Conservation (phyloP, 2,888 invertebrate genomes). For the Resseliella maxima region DNA sequence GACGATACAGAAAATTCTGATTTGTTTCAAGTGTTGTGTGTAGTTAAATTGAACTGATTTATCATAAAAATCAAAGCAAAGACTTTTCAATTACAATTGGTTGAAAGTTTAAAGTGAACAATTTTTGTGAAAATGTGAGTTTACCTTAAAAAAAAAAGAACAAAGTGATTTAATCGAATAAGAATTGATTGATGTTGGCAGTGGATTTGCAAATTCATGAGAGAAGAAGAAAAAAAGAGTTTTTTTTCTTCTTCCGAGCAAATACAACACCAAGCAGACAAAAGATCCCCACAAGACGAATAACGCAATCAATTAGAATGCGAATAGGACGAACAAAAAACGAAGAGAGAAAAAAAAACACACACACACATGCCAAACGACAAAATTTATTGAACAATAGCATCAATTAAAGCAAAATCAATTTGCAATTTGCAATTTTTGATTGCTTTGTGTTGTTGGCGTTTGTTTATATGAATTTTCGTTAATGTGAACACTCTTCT, state of each 20-base stretch:
- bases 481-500: not conserved
- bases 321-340: conserved; percentile 23
- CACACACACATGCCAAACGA: not conserved
- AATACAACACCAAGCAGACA: conserved; percentile 28
- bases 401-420: conserved; percentile 39
- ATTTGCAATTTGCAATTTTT: not conserved
- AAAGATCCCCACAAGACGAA: conserved; percentile 50
- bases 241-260: not conserved
- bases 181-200: conserved; percentile 1
- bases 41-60: conserved; percentile 29
- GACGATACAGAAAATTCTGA: conserved; percentile 43
- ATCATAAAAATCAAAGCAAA: conserved; percentile 25
- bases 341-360: not conserved
- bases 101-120: conserved; percentile 29
- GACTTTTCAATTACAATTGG: conserved; percentile 28
- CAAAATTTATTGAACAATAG: conserved; percentile 11
- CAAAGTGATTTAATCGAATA: not conserved
- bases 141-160: not conserved
- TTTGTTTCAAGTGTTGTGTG: conserved; percentile 52
- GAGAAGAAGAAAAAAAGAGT: not conserved
- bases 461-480: conserved; percentile 9
- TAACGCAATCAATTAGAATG: conserved; percentile 37
- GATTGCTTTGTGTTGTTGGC: not conserved
- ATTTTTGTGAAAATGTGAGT: conserved; percentile 33
- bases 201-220: not conserved